Base-by-base conservation (phyloP, 1,140 invertebrate genomes). In the Lasaia peninsularis region DNA sequence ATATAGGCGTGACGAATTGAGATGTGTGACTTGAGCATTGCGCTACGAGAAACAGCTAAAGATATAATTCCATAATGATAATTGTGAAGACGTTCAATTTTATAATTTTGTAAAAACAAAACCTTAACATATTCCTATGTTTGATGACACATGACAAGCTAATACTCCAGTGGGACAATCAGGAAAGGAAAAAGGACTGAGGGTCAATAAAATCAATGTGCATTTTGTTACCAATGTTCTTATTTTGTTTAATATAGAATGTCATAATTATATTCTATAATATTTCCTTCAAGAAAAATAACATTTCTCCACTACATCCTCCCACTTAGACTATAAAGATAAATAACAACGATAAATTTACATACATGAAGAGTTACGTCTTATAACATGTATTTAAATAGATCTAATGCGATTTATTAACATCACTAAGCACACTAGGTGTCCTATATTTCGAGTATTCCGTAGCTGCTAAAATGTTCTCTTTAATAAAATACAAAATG, bases 131-230 rank as follows among this genome's bases (percentile, higher is more conserved):
- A n/a, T n/a, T n/a, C n/a, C n/a, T n/a, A n/a, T n/a, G n/a, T n/a
- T n/a, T n/a, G n/a, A n/a, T n/a, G n/a, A n/a, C n/a, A n/a, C 14
- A 35, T 4, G 4, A 40, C 14, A 67, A 70, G 64, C 74, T 62
- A 70, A 70, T 66, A 74, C 65, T 67, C 37, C 21, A 28, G 8
- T 12, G 11, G 52, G 58, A 57, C 62, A 21, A 52, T 16, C 24
- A 60, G 73, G 59, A 44, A 37, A 34, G 64, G 7, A 37, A 34
- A 37, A 7, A 59, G 57, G 52, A 61, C 40, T 10, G 20, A 44
- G 63, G 70, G 44, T 69, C 81, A 82, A 77, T 75, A 81, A 84
- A 84, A 84, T 79, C 73, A 78, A 78, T 75, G 71, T 80, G 75
- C 81, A 82, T 67, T 76, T 73, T 75, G 72, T 77, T 72, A 77